Conservation (phyloP, 2,113 vertebrate species). For the Crotalus tigris region DNA sequence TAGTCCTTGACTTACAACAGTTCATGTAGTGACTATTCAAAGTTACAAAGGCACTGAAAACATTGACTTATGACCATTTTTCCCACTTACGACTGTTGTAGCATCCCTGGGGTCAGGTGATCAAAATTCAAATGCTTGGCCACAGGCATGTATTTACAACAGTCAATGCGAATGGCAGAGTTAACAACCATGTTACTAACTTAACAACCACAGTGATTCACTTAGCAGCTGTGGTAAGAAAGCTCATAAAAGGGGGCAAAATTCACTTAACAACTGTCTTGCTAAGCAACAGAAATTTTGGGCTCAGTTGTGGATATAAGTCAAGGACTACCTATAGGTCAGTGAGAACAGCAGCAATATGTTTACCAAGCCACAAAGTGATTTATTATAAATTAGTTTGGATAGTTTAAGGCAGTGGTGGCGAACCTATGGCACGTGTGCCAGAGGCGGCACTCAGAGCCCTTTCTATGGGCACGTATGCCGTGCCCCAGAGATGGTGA, state of each 20-base stretch:
- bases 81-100: neutral
- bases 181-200: neutral
- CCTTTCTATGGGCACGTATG: too few species aligned
- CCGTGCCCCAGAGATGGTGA: too few species aligned
- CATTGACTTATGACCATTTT: neutral
- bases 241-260: neutral
- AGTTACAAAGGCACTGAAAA: too few species aligned
- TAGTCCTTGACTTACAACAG: neutral
- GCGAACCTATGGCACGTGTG: too few species aligned
- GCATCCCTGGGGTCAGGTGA: neutral
- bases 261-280: neutral
- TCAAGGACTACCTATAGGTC: neutral
- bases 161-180: neutral
- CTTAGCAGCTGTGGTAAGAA: neutral
- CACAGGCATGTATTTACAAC: neutral
- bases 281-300: neutral
- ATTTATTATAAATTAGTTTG: neutral
- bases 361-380: neutral
- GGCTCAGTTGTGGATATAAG: neutral
- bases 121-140: neutral
- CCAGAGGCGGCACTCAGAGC: too few species aligned
- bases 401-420: neutral
- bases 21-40: neutral
- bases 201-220: neutral
- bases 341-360: neutral